These are phyloP conservation scores for Steinernema khuongi DNA, from an alignment of 1,140 invertebrate species.

Conservation along the genomic window DNA sequence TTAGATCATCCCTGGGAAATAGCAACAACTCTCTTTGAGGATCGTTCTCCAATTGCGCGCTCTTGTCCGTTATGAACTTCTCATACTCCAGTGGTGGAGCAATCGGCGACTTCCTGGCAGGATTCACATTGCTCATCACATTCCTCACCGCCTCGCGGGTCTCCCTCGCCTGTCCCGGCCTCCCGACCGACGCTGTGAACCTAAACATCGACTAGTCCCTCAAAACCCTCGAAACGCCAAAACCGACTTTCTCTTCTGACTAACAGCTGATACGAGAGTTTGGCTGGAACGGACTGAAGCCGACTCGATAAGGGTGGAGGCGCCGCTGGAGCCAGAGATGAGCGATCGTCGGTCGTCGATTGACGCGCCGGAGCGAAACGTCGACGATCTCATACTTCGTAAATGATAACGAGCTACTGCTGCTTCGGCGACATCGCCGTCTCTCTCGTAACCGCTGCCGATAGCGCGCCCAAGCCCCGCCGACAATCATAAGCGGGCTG, in stretches of 20 bases:
- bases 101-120: constrained; percentile 28
- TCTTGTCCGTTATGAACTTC: constrained; percentile 29
- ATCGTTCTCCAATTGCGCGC: constrained; percentile 74
- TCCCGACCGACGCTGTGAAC: constrained; percentile 32
- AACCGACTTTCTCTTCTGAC: constrained; percentile 4
- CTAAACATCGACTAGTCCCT: constrained; percentile 10
- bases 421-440: too few relatives aligned
- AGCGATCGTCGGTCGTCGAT: not conserved
- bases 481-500: too few relatives aligned
- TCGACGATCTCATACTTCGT: constrained; percentile 7
- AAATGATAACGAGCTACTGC: too few relatives aligned
- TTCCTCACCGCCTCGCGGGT: constrained; percentile 33
- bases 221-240: not conserved
- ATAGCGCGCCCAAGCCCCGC: not conserved
- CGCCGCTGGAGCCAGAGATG: not conserved
- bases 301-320: not conserved
- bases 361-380: not conserved
- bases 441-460: not conserved
- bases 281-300: not conserved
- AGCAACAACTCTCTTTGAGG: constrained; percentile 78
- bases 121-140: constrained; percentile 29
- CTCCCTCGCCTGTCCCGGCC: constrained; percentile 27
- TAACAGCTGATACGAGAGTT: not conserved
- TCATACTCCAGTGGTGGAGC: constrained; percentile 32
- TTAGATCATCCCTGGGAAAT: constrained; percentile 83